These are phyloP conservation scores for Isoperla grammatica DNA, from an alignment of 2,888 invertebrate species.

Conservation along the genomic window DNA sequence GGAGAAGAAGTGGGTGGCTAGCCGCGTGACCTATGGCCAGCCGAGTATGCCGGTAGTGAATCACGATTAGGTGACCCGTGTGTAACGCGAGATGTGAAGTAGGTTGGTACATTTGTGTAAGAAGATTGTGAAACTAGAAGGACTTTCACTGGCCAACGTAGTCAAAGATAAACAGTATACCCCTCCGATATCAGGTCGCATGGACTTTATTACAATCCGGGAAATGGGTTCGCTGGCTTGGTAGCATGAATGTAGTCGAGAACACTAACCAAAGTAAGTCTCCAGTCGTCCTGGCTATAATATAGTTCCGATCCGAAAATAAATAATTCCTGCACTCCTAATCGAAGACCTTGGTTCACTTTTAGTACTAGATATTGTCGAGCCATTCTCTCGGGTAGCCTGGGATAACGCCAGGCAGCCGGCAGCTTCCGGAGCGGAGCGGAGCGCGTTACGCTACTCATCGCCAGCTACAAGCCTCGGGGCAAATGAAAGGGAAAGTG, in stretches of 20 bases:
- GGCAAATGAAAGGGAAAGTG: background rate
- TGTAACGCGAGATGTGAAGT: too few species aligned
- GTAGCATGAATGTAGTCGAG: background rate
- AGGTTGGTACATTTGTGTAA: background rate
- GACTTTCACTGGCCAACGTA: slow-evolving; percentile 9
- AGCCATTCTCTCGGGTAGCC: too few species aligned
- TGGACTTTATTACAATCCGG: too few species aligned
- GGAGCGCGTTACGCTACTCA: too few species aligned
- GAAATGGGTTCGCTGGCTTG: too few species aligned
- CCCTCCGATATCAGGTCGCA: background rate
- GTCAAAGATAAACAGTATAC: background rate
- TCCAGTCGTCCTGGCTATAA: background rate
- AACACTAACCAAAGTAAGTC: background rate
- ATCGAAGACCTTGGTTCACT: background rate
- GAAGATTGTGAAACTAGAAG: background rate
- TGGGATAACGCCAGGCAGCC: too few species aligned
- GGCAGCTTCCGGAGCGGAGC: too few species aligned
- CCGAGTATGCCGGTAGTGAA: background rate
- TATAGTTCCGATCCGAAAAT: background rate
- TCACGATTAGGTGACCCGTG: too few species aligned
- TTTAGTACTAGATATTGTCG: background rate
- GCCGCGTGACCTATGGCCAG: background rate
- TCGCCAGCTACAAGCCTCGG: background rate
- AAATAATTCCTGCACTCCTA: background rate
- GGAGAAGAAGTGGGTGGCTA: background rate